phyloP scores from a whole-genome alignment of 2,888 invertebrate genomes.

The Dryococelus australis region DNA sequence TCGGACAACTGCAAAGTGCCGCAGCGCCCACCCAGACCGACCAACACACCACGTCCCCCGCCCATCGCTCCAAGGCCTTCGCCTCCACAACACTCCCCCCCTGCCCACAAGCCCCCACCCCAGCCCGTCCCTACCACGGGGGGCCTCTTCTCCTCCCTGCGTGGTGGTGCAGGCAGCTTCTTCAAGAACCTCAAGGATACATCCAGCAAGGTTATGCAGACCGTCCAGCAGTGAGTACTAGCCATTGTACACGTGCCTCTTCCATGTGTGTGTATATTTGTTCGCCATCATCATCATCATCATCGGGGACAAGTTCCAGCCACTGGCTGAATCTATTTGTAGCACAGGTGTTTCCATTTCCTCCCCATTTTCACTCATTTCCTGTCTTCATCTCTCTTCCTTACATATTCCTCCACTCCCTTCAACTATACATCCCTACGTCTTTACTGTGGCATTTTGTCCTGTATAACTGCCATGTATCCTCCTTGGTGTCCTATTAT shows the following conservation, averaged over 20 bases:
- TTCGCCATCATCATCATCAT: no score
- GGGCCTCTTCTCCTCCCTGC: conserved; percentile 84
- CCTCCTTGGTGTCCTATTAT: no score
- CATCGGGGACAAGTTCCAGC: no score
- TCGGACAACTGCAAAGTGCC: conserved; percentile 56
- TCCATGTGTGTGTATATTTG: not conserved
- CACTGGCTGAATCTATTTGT: no score
- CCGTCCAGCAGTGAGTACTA: conserved; percentile 82
- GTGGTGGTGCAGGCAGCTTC: conserved; percentile 90
- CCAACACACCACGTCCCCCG: conserved; percentile 52
- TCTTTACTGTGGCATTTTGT: no score
- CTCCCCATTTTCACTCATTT: no score
- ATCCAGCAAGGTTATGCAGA: conserved; percentile 95
- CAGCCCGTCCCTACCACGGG: conserved; percentile 32
- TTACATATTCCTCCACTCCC: no score
- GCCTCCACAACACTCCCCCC: conserved; percentile 37
- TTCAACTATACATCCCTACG: no score
- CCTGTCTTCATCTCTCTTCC: no score
- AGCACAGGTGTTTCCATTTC: no score
- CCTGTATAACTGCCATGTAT: no score
- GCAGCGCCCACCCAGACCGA: conserved; percentile 51
- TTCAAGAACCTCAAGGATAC: conserved; percentile 95
- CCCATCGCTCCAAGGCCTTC: conserved; percentile 41
- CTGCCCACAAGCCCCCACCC: conserved; percentile 30
- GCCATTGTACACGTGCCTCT: not conserved